Percentiles rank a stretch among this genome's conserved stretches.
Conservation (phyloP, 2,797 vertebrate genomes). For the Microctenopoma steveboyesi region DNA sequence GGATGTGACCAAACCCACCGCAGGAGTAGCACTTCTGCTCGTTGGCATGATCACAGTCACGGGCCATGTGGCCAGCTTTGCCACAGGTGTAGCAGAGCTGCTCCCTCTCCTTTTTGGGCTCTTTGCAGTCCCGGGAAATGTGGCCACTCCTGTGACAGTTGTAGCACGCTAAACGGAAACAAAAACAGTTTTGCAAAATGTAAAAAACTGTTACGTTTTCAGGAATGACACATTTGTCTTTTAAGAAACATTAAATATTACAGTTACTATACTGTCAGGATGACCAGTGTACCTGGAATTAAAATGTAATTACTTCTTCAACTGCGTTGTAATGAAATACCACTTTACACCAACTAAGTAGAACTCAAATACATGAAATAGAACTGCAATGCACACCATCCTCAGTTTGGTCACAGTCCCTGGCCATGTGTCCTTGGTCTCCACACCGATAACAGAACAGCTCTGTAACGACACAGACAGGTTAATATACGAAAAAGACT, state of each 20-base stretch:
- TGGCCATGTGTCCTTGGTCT: slow-evolving; percentile 97
- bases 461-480: slow-evolving; percentile 66
- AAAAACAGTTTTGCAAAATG: neutral
- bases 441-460: slow-evolving; percentile 95
- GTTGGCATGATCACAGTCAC: slow-evolving; percentile 95
- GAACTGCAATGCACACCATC: slow-evolving; percentile 88
- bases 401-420: slow-evolving; percentile 97
- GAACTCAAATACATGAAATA: slow-evolving; percentile 16
- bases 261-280: neutral
- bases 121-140: slow-evolving; percentile 99
- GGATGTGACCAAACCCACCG: slow-evolving; percentile 97
- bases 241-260: neutral
- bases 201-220: no score
- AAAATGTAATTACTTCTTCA: neutral
- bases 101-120: slow-evolving; percentile 96
- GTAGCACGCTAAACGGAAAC: slow-evolving; percentile 91
- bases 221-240: neutral
- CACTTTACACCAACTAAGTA: slow-evolving; percentile 8
- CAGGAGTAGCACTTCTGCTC: slow-evolving; percentile 99
- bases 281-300: neutral
- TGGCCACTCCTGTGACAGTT: slow-evolving; percentile 98
- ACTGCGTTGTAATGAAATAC: neutral
- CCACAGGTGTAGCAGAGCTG: slow-evolving; percentile 98
- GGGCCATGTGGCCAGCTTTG: slow-evolving; percentile 96
- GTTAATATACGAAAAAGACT: slow-evolving; percentile 9